A percentile compares a stretch with the other conserved stretches of the same genome.
Conservation (phyloP, 2,797 vertebrate species). For the Mycteria americana region DNA sequence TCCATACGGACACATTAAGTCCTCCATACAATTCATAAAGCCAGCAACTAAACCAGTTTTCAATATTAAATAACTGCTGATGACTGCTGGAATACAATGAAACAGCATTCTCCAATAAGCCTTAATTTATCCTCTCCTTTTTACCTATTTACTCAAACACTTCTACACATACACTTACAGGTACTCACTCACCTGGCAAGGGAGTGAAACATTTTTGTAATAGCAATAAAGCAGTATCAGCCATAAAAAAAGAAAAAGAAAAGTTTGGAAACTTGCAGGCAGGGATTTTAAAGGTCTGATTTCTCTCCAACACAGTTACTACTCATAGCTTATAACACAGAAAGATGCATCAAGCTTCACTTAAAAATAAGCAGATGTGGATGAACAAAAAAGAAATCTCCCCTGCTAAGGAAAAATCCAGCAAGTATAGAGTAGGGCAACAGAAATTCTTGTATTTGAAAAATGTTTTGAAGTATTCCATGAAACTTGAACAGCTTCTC, state of each 20-base stretch:
- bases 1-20: conserved; percentile 61
- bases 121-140: not conserved
- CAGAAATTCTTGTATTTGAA: not conserved
- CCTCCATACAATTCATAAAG: conserved; percentile 53
- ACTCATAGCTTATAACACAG: not conserved
- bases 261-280: not conserved
- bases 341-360: not conserved
- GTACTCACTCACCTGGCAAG: not conserved
- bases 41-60: conserved; percentile 40
- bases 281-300: not conserved
- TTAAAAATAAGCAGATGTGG: not conserved
- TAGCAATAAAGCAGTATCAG: not conserved
- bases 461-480: not conserved
- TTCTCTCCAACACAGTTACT: not conserved
- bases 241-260: not conserved
- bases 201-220: not conserved
- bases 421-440: not conserved
- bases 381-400: not conserved
- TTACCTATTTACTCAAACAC: not conserved
- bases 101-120: not conserved
- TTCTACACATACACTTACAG: not conserved
- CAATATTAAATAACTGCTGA: conserved; percentile 8
- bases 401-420: not conserved
- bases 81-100: not conserved
- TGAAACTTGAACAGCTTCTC: not conserved